These are phyloP conservation scores for Ifrita kowaldi DNA, from an alignment of 2,113 vertebrate genomes.

Conservation along the genomic window DNA sequence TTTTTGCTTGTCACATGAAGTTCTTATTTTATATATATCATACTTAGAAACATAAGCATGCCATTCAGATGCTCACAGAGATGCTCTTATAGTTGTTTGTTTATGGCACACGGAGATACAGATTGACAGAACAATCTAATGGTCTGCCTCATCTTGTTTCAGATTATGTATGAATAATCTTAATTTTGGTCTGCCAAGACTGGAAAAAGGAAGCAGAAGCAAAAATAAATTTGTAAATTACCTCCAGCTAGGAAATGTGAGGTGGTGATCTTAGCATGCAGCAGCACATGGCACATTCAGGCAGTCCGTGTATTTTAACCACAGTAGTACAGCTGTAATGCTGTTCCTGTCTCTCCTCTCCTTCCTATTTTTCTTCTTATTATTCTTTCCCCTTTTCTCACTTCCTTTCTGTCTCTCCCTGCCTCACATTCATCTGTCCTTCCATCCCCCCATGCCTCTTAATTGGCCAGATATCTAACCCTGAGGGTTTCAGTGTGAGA, in stretches of 20 bases:
- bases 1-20: not conserved
- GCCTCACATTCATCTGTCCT: not conserved
- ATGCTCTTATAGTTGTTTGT: not conserved
- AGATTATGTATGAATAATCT: not conserved
- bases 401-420: not conserved
- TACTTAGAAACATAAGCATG: not conserved
- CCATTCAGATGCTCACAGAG: not conserved
- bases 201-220: not conserved
- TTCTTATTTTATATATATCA: not conserved
- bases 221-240: not conserved
- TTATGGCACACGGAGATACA: accelerated
- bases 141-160: not conserved
- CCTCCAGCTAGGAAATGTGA: accelerated
- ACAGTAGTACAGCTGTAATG: not conserved
- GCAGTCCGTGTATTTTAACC: not conserved
- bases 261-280: not conserved
- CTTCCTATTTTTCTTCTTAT: not conserved
- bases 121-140: not conserved
- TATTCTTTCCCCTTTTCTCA: not conserved
- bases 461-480: not conserved
- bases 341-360: not conserved
- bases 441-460: not conserved
- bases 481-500: not conserved
- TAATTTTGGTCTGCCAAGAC: not conserved
- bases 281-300: not conserved